phyloP scores from a whole-genome alignment of 2,888 invertebrate genomes.

The Campopleginae sp. region DNA sequence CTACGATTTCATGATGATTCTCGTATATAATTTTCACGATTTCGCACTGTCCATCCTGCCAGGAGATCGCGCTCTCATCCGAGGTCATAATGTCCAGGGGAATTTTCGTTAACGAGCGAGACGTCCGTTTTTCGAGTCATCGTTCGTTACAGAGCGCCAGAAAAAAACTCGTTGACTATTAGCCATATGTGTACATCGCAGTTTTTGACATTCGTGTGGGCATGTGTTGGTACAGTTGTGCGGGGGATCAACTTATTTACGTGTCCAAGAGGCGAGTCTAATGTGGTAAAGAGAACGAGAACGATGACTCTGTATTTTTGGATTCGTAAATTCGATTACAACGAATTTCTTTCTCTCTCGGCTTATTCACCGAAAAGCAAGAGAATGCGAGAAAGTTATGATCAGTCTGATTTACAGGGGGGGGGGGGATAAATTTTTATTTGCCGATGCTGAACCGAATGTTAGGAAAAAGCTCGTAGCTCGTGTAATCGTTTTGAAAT shows the following conservation, averaged over 20 bases:
- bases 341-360: slow-evolving; percentile 3
- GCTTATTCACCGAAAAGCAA: neutral
- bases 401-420: neutral
- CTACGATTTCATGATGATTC: too few relatives aligned
- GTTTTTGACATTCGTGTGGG: neutral
- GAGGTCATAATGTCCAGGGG: slow-evolving; percentile 44
- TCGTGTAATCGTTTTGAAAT: neutral
- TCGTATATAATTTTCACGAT: neutral
- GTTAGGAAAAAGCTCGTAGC: too few relatives aligned
- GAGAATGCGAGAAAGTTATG: neutral
- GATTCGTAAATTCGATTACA: slow-evolving; percentile 63
- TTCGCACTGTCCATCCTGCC: neutral
- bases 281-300: slow-evolving; percentile 64
- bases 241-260: neutral
- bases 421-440: neutral
- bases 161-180: slow-evolving; percentile 22
- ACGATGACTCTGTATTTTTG: slow-evolving; percentile 65
- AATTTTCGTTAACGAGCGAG: slow-evolving; percentile 64
- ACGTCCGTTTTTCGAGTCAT: slow-evolving; percentile 66
- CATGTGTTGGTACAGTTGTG: neutral
- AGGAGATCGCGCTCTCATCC: neutral
- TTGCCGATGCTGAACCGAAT: too few relatives aligned
- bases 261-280: slow-evolving; percentile 63
- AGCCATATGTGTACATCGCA: slow-evolving; percentile 19
- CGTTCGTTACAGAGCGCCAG: slow-evolving; percentile 35